A percentile compares a stretch with the other conserved stretches of the same genome.
Conservation (phyloP, 2,888 invertebrate genomes). For the Tenodera sinensis region DNA sequence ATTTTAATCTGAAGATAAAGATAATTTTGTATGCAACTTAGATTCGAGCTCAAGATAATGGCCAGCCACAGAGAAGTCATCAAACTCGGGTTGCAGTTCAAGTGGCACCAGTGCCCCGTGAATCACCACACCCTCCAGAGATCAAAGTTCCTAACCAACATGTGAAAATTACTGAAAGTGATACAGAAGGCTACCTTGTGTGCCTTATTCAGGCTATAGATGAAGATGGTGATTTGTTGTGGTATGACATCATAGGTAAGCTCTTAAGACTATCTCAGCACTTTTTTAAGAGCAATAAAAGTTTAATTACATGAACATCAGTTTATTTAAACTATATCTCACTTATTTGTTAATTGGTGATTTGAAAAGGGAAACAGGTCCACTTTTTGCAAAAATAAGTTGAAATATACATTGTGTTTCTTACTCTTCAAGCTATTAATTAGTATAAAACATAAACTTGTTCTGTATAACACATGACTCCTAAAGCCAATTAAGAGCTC, state of each 20-base stretch:
- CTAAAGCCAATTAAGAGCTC: no score
- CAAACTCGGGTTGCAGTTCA: constrained; percentile 72
- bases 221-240: constrained; percentile 80
- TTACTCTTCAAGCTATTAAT: no score
- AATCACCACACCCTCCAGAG: constrained; percentile 59
- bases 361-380: no score
- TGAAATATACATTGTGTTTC: no score
- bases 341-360: no score
- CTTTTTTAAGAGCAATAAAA: neutral
- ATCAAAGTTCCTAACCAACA: constrained; percentile 62
- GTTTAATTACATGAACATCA: no score
- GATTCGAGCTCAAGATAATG: constrained; percentile 82
- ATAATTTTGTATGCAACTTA: constrained; percentile 38
- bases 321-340: no score
- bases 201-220: constrained; percentile 81
- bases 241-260: constrained; percentile 87
- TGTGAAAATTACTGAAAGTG: constrained; percentile 77
- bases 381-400: no score
- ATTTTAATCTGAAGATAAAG: neutral
- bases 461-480: no score
- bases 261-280: neutral
- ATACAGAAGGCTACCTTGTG: constrained; percentile 82
- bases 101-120: constrained; percentile 56
- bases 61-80: constrained; percentile 67
- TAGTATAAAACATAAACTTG: no score